Evolutionary conservation across 2,888 invertebrate species (phyloP), one percentile per base, ranked within the genome.

Genomic region (Drosophila putrida): DNA sequence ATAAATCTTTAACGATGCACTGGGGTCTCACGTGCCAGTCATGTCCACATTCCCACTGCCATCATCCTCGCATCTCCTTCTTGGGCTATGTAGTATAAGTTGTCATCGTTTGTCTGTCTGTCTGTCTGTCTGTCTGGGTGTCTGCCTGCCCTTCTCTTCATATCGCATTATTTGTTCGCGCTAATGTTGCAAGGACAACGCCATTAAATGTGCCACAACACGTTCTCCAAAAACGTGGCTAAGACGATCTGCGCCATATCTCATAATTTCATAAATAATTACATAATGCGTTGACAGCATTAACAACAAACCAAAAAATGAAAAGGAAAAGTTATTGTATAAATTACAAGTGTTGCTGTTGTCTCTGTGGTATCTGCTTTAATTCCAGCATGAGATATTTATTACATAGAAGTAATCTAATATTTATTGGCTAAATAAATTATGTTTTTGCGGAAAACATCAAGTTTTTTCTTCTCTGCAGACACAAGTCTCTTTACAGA

Each of bases 221-320:
- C 82, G 88, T 84, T 74, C 67, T 58, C 54, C 54, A 55, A 60
- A 51, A 60, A 51, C 35, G 35, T 51, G 43, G 66, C 50, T 47
- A 43, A 55, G 41, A 36, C 61, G 43, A 53, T 51, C 69, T 59
- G 68, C 58, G 79, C 74, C 69, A 84, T 84, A 79, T 85, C 67
- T 82, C 88, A 88, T 84, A 79, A 84, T 88, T 85, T 88, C 70
- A 82, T 82, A 75, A 80, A 88, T 84, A 84, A 88, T 84, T 84
- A 84, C 82, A 80, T 88, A 84, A 88, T 84, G 85, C 77, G 83
- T 70, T 82, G 86, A 77, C 87, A 84, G 82, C 71, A 60, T 39
- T 50, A 54, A 31, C 36, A 58, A 53, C 39, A 66, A 64, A 31
- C 35, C 9, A 47, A 28, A 50, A 38, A 27, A 39, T 15, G n/a